A percentile compares a stretch with the other conserved stretches of the same genome.
Evolutionary conservation across 2,888 invertebrate genomes (phyloP).

Genomic region (Patella depressa): DNA sequence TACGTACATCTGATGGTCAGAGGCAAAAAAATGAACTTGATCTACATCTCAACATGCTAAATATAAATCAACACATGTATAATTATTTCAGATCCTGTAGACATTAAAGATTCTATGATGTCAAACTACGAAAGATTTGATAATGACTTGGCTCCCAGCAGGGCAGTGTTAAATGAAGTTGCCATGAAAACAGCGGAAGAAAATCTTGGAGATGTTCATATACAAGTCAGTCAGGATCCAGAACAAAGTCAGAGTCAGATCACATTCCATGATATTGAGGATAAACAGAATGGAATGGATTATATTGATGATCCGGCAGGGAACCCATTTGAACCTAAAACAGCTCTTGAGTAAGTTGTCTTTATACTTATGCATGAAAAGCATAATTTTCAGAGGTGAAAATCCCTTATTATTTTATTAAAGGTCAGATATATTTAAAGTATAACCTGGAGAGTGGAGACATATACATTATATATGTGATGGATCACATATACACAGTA

Average conservation of each 20-base stretch:
- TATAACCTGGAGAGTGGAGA: background rate
- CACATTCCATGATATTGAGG: slow-evolving; percentile 40
- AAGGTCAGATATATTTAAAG: background rate
- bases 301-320: slow-evolving; percentile 54
- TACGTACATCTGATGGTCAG: no score
- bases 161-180: slow-evolving; percentile 22
- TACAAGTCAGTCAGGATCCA: slow-evolving; percentile 35
- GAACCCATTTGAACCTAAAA: slow-evolving; percentile 33
- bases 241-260: slow-evolving; percentile 29
- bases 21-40: no score
- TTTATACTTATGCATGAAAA: background rate
- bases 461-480: no score
- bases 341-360: slow-evolving; percentile 42
- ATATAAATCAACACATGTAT: no score
- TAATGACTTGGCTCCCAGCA: slow-evolving; percentile 19
- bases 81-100: slow-evolving; percentile 16
- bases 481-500: no score
- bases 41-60: no score
- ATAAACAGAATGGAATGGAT: slow-evolving; percentile 32
- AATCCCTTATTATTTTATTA: no score
- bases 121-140: slow-evolving; percentile 43
- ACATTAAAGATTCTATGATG: slow-evolving; percentile 23
- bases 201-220: slow-evolving; percentile 35
- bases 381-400: no score
- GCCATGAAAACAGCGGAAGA: slow-evolving; percentile 15